phyloP scores from a whole-genome alignment of 2,113 vertebrate genomes.

The Burhinus bistriatus region DNA sequence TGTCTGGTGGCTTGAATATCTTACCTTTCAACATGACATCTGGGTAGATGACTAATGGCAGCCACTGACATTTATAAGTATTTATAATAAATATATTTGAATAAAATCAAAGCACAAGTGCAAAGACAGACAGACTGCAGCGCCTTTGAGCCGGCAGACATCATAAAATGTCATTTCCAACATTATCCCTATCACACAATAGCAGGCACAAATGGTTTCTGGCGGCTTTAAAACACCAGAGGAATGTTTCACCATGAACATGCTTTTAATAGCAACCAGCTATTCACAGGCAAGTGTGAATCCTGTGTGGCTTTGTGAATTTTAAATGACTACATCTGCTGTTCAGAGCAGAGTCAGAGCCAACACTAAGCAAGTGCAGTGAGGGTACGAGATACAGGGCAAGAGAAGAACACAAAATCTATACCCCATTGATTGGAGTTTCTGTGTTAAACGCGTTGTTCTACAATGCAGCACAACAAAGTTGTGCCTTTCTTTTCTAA shows the following conservation, averaged over 20 bases:
- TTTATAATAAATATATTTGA: neutral
- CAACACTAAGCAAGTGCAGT: neutral
- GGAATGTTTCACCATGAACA: neutral
- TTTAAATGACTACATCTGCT: neutral
- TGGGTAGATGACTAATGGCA: neutral
- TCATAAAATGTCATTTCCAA: neutral
- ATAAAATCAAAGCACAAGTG: neutral
- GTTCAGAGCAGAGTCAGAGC: neutral
- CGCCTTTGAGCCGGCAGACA: rapidly evolving
- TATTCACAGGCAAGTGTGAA: neutral
- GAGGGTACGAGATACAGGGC: rapidly evolving
- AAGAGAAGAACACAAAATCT: neutral
- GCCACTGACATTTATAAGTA: neutral
- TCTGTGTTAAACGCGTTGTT: neutral
- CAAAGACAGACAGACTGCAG: neutral
- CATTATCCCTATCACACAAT: neutral
- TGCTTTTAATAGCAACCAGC: rapidly evolving
- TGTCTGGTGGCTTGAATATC: neutral
- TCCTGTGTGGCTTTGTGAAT: neutral
- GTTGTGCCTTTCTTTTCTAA: too few relatives aligned
- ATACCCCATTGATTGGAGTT: neutral
- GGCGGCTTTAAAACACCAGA: neutral
- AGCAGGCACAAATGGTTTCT: neutral
- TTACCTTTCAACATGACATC: neutral
- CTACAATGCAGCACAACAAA: neutral